Evolutionary conservation across 2,113 vertebrate genomes (phyloP).

Genomic region (Zosterops borbonicus): DNA sequence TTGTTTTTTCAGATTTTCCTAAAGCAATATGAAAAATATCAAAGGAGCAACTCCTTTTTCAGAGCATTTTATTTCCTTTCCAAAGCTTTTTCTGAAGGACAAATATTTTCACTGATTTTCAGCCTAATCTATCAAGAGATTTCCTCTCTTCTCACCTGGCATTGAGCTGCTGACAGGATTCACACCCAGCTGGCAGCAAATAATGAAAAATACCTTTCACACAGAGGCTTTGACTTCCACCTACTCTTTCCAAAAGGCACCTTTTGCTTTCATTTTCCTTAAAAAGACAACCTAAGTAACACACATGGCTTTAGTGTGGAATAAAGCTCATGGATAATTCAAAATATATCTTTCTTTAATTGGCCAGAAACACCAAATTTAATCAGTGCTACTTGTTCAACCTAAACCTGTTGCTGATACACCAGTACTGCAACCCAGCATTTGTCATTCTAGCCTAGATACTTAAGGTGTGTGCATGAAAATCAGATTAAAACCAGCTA

Average conservation of each 20-base stretch:
- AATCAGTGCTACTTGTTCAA: neutral
- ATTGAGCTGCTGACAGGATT: neutral
- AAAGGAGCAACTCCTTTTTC: neutral
- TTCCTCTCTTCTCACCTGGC: neutral
- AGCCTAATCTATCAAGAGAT: neutral
- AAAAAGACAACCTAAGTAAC: neutral
- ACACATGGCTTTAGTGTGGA: neutral
- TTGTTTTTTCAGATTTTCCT: neutral
- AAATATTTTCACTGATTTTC: neutral
- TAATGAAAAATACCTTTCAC: neutral
- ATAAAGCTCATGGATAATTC: neutral
- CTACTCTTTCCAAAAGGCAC: neutral
- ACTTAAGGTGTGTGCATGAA: neutral
- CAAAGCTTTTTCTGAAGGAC: neutral
- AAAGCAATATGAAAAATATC: slow-evolving; percentile 16
- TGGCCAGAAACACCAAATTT: neutral
- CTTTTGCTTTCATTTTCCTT: neutral
- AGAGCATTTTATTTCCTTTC: neutral
- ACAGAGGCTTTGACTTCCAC: neutral
- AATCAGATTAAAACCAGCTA: neutral
- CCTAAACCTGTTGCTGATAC: neutral
- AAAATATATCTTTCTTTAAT: neutral
- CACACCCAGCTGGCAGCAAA: neutral
- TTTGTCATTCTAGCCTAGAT: neutral
- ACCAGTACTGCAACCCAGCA: neutral